phyloP scores from a whole-genome alignment of 2,888 invertebrate genomes.

The Meiosimyza decipiens region DNA sequence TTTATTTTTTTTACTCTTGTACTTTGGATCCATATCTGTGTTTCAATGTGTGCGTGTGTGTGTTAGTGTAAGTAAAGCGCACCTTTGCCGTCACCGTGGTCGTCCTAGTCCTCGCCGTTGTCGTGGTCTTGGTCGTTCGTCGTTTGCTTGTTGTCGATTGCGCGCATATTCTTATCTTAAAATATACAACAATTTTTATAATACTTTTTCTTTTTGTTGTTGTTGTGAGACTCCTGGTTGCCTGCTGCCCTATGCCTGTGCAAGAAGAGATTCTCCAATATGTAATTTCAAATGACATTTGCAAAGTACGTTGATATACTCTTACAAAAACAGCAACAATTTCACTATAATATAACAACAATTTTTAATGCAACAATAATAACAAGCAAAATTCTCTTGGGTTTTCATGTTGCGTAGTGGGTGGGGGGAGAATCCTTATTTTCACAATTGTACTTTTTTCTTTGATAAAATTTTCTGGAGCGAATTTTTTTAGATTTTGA shows the following conservation, averaged over 20 bases:
- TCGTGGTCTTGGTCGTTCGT: slow-evolving; percentile 20
- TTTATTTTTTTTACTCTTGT: not conserved
- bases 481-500: not conserved
- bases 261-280: not conserved
- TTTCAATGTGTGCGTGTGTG: slow-evolving; percentile 2
- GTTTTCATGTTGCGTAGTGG: too few relatives aligned
- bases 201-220: not conserved
- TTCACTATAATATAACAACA: not conserved
- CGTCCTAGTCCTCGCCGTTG: not conserved
- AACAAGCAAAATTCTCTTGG: not conserved
- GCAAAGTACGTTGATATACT: not conserved
- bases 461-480: too few relatives aligned
- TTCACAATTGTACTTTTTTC: too few relatives aligned
- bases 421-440: not conserved
- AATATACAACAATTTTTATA: not conserved
- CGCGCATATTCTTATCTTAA: slow-evolving; percentile 17
- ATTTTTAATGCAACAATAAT: not conserved
- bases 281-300: slow-evolving; percentile 19
- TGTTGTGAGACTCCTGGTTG: not conserved
- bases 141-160: slow-evolving; percentile 12
- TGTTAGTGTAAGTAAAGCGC: slow-evolving; percentile 27
- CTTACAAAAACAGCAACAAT: slow-evolving; percentile 1
- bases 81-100: slow-evolving; percentile 1
- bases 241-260: too few relatives aligned
- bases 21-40: slow-evolving; percentile 16